phyloP scores from a whole-genome alignment of 2,888 invertebrate genomes.

The Rhabditophanes sp. region DNA sequence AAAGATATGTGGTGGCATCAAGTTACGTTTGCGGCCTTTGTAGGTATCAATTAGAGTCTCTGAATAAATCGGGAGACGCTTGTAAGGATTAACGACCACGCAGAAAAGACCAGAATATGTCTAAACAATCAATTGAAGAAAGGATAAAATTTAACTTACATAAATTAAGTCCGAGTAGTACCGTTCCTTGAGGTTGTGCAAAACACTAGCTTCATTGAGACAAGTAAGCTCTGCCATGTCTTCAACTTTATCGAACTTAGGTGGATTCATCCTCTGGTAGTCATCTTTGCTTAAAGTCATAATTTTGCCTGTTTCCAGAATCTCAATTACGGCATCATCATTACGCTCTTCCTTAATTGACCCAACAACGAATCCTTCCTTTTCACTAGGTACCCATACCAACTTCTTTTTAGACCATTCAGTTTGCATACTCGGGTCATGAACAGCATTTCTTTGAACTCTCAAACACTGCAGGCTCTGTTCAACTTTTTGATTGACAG shows the following conservation, averaged over 20 bases:
- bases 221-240: conserved; percentile 99
- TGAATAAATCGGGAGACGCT: conserved; percentile 78
- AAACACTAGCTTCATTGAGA: conserved; percentile 94
- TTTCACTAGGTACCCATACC: conserved; percentile 96
- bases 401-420: conserved; percentile 98
- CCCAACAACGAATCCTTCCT: conserved; percentile 67
- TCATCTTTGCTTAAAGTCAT: conserved; percentile 82
- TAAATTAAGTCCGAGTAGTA: conserved; percentile 98
- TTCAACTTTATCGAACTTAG: conserved; percentile 98
- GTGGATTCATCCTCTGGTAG: conserved; percentile 99
- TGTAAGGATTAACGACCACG: conserved; percentile 96
- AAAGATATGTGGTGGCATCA: conserved; percentile 97
- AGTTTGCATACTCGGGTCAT: conserved; percentile 80
- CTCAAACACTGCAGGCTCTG: conserved; percentile 11
- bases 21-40: conserved; percentile 86
- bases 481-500: no score
- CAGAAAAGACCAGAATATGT: conserved; percentile 99
- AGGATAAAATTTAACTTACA: conserved; percentile 82
- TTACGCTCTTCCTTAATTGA: conserved; percentile 84
- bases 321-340: conserved; percentile 66
- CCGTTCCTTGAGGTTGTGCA: conserved; percentile 97
- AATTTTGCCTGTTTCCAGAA: conserved; percentile 85
- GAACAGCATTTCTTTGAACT: conserved; percentile 28
- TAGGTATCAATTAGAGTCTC: conserved; percentile 98
- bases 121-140: no score